Conservation (phyloP, 2,888 invertebrate species). For the Endomychus coccineus region DNA sequence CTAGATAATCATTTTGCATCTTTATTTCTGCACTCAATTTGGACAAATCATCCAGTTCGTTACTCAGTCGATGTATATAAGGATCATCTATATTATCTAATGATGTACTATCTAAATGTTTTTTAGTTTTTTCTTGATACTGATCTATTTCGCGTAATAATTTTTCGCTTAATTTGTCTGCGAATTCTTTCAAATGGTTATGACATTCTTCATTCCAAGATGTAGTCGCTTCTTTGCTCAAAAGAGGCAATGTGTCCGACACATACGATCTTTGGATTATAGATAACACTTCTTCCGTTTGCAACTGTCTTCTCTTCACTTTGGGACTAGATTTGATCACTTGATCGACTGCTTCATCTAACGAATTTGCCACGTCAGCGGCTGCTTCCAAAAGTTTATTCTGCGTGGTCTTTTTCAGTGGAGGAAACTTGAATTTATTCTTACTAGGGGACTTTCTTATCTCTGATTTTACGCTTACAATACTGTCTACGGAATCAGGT, state of each 20-base stretch:
- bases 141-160: conserved; percentile 68
- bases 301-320: conserved; percentile 8
- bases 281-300: conserved; percentile 12
- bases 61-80: conserved; percentile 52
- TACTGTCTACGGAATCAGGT: conserved; percentile 79
- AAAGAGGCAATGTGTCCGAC: conserved; percentile 33
- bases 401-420: conserved; percentile 13
- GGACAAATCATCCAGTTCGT: conserved; percentile 51
- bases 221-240: conserved; percentile 23
- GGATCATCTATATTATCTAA: conserved; percentile 55
- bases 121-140: conserved; percentile 47
- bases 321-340: conserved; percentile 11
- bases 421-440: conserved; percentile 29
- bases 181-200: conserved; percentile 69
- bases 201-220: conserved; percentile 59
- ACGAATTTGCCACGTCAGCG: conserved; percentile 56
- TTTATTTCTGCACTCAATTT: conserved; percentile 53
- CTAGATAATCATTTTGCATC: conserved; percentile 53
- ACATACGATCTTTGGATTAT: conserved; percentile 28
- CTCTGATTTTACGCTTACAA: conserved; percentile 51
- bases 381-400: conserved; percentile 53
- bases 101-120: conserved; percentile 47
- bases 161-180: conserved; percentile 75
- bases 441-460: conserved; percentile 10
- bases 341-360: conserved; percentile 57